A percentile compares a stretch with the other conserved stretches of the same genome.
Evolutionary conservation across 2,113 vertebrate genomes (phyloP).

Genomic region (Herpetotheres cachinnans): DNA sequence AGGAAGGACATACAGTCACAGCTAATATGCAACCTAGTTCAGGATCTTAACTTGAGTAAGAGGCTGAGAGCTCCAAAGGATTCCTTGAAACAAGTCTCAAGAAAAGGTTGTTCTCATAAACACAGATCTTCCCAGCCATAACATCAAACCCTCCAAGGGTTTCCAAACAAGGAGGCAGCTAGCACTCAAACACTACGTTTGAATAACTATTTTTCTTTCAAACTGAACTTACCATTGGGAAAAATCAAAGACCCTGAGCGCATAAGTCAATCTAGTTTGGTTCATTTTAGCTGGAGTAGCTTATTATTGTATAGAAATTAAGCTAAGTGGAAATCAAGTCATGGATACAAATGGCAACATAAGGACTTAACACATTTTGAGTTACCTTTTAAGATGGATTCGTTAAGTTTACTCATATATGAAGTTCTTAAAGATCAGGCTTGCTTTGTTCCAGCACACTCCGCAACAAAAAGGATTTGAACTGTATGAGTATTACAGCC

Average conservation of each 20-base stretch:
- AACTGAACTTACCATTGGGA: neutral
- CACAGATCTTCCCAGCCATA: neutral
- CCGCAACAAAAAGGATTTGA: neutral
- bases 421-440: neutral
- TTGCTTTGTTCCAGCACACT: neutral
- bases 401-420: neutral
- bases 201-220: neutral
- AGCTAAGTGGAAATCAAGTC: neutral
- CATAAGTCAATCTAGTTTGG: neutral
- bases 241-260: neutral
- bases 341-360: neutral
- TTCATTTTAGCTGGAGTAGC: neutral
- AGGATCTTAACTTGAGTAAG: neutral
- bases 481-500: neutral
- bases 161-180: neutral
- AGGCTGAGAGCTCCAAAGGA: neutral
- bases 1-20: neutral
- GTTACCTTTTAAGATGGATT: too few relatives aligned
- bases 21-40: neutral
- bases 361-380: neutral
- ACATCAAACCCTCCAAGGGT: neutral
- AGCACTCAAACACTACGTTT: neutral
- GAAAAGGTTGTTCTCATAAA: neutral
- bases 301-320: neutral
- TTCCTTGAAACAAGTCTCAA: neutral